Evolutionary conservation across 2,113 vertebrate species (phyloP).

Genomic region (Macaca mulatta): DNA sequence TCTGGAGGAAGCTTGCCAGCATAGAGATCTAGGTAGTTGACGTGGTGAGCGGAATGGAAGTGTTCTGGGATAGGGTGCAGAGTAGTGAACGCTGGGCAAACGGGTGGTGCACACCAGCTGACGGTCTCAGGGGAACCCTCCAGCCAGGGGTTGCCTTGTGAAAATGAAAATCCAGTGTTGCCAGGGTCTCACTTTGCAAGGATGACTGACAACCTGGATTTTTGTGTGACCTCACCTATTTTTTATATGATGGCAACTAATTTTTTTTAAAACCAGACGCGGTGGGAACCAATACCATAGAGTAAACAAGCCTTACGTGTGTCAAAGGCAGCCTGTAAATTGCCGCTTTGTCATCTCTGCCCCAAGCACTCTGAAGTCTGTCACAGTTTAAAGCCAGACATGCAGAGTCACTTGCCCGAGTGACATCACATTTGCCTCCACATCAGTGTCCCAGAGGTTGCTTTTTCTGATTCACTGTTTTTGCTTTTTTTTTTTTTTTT

Average conservation of each 20-base stretch:
- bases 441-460: too few relatives aligned
- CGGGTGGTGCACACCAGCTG: accelerated
- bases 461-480: neutral
- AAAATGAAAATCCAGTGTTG: neutral
- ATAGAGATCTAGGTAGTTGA: accelerated
- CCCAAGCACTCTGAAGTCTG: neutral
- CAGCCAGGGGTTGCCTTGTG: accelerated
- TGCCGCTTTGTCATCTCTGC: neutral
- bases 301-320: neutral
- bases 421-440: neutral
- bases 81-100: too few relatives aligned
- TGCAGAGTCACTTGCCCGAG: accelerated
- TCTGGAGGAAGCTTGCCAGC: too few relatives aligned
- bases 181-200: neutral
- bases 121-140: accelerated
- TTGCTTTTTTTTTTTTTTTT: neutral
- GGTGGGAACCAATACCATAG: neutral
- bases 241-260: neutral
- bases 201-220: neutral
- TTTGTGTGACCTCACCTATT: neutral
- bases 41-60: accelerated
- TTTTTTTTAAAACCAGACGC: neutral
- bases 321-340: accelerated
- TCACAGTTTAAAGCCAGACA: neutral
- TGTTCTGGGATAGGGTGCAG: accelerated